Percentiles rank a stretch among this genome's conserved stretches.
These are phyloP conservation scores for Arctopsyche grandis DNA, from an alignment of 1,140 invertebrate genomes.

Conservation along the genomic window DNA sequence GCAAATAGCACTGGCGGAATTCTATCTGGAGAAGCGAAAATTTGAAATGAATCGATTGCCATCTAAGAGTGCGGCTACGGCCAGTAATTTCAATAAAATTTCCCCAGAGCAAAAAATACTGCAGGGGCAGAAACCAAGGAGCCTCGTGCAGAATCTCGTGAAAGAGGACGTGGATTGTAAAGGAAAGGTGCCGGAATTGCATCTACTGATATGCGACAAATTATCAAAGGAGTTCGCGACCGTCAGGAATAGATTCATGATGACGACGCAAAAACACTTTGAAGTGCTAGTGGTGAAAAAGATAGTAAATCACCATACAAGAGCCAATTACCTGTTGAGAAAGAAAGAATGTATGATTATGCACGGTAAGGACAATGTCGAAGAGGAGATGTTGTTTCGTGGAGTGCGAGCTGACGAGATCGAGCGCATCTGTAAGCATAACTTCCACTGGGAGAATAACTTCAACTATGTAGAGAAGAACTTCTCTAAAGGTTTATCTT, in stretches of 20 bases:
- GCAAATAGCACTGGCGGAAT: no score
- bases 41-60: no score
- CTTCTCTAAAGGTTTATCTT: conserved; percentile 49
- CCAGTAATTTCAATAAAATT: no score
- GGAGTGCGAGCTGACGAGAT: conserved; percentile 48
- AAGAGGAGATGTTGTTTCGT: conserved; percentile 18
- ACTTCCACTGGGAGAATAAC: conserved; percentile 34
- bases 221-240: neutral
- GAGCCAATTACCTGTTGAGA: conserved; percentile 16
- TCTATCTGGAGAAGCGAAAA: no score
- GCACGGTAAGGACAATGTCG: conserved; percentile 50
- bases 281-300: neutral
- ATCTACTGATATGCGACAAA: no score
- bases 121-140: no score
- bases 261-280: conserved; percentile 29
- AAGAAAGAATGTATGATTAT: conserved; percentile 19
- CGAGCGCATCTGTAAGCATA: conserved; percentile 52
- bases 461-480: neutral
- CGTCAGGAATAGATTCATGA: neutral
- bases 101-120: no score
- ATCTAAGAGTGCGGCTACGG: no score
- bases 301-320: neutral
- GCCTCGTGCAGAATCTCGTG: no score
- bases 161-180: no score
- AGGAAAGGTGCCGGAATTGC: no score